phyloP scores from a whole-genome alignment of 2,888 invertebrate genomes.

The Chrysomela aeneicollis region DNA sequence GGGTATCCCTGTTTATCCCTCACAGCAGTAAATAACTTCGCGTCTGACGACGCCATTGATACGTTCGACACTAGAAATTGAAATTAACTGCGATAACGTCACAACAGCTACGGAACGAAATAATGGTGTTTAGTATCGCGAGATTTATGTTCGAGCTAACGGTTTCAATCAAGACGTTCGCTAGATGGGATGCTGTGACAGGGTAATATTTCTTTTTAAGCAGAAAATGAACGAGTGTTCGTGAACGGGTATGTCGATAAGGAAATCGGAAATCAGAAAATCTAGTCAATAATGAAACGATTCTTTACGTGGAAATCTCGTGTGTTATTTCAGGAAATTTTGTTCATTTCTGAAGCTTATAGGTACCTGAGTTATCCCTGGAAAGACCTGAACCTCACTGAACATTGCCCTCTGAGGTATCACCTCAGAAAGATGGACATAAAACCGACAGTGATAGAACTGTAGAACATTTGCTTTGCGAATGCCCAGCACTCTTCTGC shows the following conservation, averaged over 20 bases:
- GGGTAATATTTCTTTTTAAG: neutral
- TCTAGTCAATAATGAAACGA: neutral
- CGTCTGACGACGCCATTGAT: neutral
- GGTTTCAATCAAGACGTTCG: neutral
- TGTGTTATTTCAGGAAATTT: too few species aligned
- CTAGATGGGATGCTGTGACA: neutral
- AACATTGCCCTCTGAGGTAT: too few species aligned
- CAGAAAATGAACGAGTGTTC: neutral
- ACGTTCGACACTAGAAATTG: slow-evolving; percentile 1
- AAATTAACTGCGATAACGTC: slow-evolving; percentile 5
- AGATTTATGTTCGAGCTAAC: neutral
- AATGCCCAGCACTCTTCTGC: too few species aligned
- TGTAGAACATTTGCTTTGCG: too few species aligned
- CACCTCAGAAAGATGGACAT: too few species aligned
- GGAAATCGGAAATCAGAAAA: neutral
- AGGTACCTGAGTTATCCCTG: too few species aligned
- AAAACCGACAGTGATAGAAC: too few species aligned
- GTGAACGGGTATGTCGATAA: neutral
- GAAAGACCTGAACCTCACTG: too few species aligned
- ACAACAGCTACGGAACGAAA: neutral
- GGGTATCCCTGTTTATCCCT: neutral
- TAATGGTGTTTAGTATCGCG: neutral
- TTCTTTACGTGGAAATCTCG: neutral
- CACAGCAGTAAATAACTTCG: neutral
- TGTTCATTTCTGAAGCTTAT: too few species aligned